Evolutionary conservation across 2,113 vertebrate genomes (phyloP), one percentile per base, ranked within the genome.

Genomic region (Petrocephalus zakoni): DNA sequence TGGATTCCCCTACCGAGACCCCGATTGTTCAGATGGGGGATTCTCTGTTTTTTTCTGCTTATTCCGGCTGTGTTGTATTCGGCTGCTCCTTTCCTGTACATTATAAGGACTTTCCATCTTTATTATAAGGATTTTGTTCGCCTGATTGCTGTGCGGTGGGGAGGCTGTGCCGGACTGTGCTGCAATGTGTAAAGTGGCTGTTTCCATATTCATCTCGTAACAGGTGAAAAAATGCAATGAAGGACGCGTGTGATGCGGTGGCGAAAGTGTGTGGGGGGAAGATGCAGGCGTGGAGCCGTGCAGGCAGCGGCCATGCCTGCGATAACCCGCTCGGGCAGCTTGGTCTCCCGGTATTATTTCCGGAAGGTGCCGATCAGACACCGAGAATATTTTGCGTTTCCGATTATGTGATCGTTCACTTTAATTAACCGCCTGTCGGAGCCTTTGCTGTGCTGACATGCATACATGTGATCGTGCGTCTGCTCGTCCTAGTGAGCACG

Each of bases 1-100:
- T 89, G 51, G 92, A 93, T 92, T 90, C 87, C 90, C 46, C 64
- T 90, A 92, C 93, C 91, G 93, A 91, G 92, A 94, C 90, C 91
- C 88, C 90, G 89, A 91, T 93, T 92, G 90, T 90, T 93, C 90
- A 93, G 91, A 89, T 89, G 90, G 90, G 94, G 90, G 91, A 15
- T 93, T 88, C 93, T 90, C 91, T 91, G 90, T 91, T 90, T 90
- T 86, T 86, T 91, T 42, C 29, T 56, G n/a, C 78, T 56, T 58
- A n/a, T 34, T 19, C 22, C 11, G 5, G 49, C 8, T 52, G 37
- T 37, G 58, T 64, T 22, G 85, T 88, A 56, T 88, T 61, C n/a
- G 10, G 61, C 61, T 29, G 61, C 11, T 64, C 25, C 25, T 29
- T 10, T n/a, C 2, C 72, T 78, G 29, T 78, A 42, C 4, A 84